Evolutionary conservation across 2,888 invertebrate genomes (phyloP), one percentile per base, ranked within the genome.

Genomic region (Latheticus oryzae): DNA sequence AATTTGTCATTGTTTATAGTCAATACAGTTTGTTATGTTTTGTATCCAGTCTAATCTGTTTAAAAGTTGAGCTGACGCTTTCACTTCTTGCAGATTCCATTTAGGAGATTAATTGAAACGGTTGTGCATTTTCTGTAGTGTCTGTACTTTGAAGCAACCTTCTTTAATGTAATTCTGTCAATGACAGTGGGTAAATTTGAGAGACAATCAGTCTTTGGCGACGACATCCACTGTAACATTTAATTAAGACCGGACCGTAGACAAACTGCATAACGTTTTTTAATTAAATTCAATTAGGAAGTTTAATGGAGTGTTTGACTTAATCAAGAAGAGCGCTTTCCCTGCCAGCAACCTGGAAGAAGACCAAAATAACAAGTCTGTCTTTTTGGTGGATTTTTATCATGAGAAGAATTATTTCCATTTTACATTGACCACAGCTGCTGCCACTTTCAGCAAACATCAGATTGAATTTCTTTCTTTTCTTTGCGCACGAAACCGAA

Each of bases 221-320:
- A 15, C 23, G 42, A 32, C 28, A 50, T 56, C 33, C 28, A 52
- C 50, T 19, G 56, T 48, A 50, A 47, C 53, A 62, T 69, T 70
- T 69, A 70, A 70, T 69, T 69, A 70, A 70, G 60, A 62, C 65
- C 61, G 64, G 63, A 66, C 52, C 47, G 60, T 47, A 43, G 59
- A 51, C 62, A 56, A 58, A 61, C 43, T 59, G 54, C 57, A 57
- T 55, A 52, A 47, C 52, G 57, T 66, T 64, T 63, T 61, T 62
- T 64, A 69, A 71, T 70, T 71, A 70, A 70, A 72, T 70, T 69
- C 66, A 71, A 71, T 72, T 69, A 71, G 68, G 65, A 69, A 69
- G 70, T 70, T 69, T 70, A 71, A 71, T 69, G 69, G 68, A 69
- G 70, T 69, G 72, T 71, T 69, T 70, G 67, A 66, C 64, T 69